These are phyloP conservation scores for Otis tarda DNA, from an alignment of 2,113 vertebrate genomes.

Conservation along the genomic window DNA sequence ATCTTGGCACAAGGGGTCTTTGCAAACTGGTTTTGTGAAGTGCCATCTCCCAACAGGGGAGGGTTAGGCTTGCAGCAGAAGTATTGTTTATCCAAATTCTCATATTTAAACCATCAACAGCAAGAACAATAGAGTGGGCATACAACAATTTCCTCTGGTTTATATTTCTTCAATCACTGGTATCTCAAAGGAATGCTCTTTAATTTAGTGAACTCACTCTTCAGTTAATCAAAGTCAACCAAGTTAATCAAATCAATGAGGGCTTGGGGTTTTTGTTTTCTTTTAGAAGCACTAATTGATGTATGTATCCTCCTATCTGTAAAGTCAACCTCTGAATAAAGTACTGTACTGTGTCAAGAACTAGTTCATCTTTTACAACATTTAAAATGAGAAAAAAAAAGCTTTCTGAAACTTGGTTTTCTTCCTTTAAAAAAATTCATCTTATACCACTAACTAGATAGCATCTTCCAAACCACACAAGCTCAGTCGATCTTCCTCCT, in stretches of 20 bases:
- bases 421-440: neutral
- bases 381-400: neutral
- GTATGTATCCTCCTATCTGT: neutral
- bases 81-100: neutral
- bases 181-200: conserved; percentile 53
- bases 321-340: neutral
- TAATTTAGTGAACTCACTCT: conserved; percentile 7
- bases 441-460: neutral
- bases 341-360: neutral
- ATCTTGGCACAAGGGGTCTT: neutral
- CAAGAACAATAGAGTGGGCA: neutral
- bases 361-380: neutral
- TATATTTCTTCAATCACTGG: neutral
- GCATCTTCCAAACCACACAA: neutral
- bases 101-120: neutral
- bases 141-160: neutral
- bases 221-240: conserved; percentile 33
- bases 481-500: neutral
- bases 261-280: neutral
- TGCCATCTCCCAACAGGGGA: neutral
- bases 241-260: conserved; percentile 28
- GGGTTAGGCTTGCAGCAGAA: neutral
- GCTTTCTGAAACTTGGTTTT: neutral
- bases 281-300: neutral
- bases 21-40: neutral